phyloP scores from a whole-genome alignment of 2,113 vertebrate genomes.

The Gadus macrocephalus region DNA sequence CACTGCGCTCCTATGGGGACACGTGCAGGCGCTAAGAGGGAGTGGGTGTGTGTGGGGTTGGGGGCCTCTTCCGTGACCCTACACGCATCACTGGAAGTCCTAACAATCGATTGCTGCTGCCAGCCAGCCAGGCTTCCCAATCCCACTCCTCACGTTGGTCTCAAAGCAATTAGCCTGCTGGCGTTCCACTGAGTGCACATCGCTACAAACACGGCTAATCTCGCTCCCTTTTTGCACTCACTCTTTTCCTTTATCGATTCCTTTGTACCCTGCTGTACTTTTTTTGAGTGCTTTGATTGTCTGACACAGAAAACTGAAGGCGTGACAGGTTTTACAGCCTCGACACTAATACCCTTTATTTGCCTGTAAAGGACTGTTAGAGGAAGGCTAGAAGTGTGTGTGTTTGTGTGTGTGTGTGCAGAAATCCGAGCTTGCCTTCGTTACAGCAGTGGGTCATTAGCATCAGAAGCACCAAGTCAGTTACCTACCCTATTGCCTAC shows the following conservation, averaged over 20 bases:
- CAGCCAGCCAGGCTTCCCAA: conserved; percentile 17
- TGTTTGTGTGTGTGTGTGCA: conserved; percentile 22
- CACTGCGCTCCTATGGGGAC: conserved; percentile 14
- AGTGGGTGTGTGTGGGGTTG: not conserved
- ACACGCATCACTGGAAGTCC: conserved; percentile 28
- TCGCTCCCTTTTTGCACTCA: conserved; percentile 40
- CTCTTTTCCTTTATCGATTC: conserved; percentile 55
- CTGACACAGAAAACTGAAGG: conserved; percentile 53
- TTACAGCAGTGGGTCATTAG: conserved; percentile 7
- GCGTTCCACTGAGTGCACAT: conserved; percentile 51
- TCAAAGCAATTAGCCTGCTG: conserved; percentile 65
- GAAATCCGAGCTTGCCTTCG: conserved; percentile 26
- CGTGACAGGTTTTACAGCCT: conserved; percentile 62
- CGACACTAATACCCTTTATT: conserved; percentile 63
- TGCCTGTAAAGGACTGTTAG: conserved; percentile 57
- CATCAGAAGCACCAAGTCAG: not conserved
- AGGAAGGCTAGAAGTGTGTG: conserved; percentile 50
- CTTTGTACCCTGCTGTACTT: conserved; percentile 41
- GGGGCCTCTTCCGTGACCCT: not conserved
- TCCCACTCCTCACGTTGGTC: conserved; percentile 52
- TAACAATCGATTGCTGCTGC: conserved; percentile 50
- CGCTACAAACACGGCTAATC: conserved; percentile 47
- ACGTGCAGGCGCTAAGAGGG: not conserved
- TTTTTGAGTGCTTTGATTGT: conserved; percentile 40
- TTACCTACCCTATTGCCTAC: not conserved